Base-by-base conservation (phyloP, 2,797 vertebrate genomes). In the Rallus crepitans region DNA sequence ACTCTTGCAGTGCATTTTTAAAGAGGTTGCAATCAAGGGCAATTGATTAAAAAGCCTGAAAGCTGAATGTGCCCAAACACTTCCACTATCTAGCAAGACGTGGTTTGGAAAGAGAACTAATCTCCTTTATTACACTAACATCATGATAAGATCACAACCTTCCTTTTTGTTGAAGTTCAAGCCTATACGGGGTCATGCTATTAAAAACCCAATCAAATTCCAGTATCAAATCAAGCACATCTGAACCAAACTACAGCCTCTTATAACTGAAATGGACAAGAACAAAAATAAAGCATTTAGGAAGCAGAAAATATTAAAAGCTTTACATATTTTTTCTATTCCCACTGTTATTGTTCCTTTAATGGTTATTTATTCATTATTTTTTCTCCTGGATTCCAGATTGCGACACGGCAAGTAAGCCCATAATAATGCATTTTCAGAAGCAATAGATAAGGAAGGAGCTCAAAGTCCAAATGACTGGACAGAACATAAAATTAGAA, bases 221-320 rank as follows among this genome's bases (percentile, higher is more conserved):
- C 61, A 88, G 33, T 55, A 90, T 61, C 65, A 78, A 53, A 93
- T 56, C 19, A 89, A 65, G 53, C 53, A 52, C 55, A 87, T 78
- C 91, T 92, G 84, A 92, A 87, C 19, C 64, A 87, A 82, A 96
- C 86, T 59, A 82, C 47, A 69, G 31, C 37, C n/a, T 61, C 66
- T 55, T 68, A 45, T 15, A 81, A 69, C 50, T 71, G 45, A 89
- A 71, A 80, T 31, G 96, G 64, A 77, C 65, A 89, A 91, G 59
- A 33, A 45, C 25, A 69, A 40, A 73, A 82, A 53, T 13, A 65
- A 93, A 84, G n/a, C 42, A 35, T 77, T 70, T 70, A 84, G 52
- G 72, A 90, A 92, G 45, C 47, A 70, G 37, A 7, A 8, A 17
- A 8, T 57, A 57, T 63, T 48, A 19, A 88, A 45, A 52, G n/a